Conservation (phyloP, 2,888 invertebrate species). For the Hipparchia sbordonii region DNA sequence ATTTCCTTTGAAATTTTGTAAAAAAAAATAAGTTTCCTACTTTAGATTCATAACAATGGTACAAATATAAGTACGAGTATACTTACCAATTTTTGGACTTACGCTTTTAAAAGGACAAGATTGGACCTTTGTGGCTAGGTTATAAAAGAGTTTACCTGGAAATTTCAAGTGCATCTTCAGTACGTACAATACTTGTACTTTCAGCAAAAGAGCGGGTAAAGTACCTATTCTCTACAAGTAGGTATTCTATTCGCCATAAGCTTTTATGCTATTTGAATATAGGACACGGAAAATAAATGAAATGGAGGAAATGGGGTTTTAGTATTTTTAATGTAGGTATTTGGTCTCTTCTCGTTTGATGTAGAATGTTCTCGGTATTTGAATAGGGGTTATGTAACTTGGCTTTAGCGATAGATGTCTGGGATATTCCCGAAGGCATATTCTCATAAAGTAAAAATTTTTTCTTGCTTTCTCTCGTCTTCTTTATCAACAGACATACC, state of each 20-base stretch:
- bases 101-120: neutral
- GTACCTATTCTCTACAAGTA: neutral
- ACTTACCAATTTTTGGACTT: neutral
- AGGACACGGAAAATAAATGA: neutral
- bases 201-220: neutral
- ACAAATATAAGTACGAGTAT: too few species aligned
- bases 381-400: neutral
- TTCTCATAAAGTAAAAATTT: too few species aligned
- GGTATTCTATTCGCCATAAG: slow-evolving; percentile 3
- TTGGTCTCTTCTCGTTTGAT: neutral
- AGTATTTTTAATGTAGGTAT: neutral
- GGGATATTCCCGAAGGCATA: too few species aligned
- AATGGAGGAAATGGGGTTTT: neutral
- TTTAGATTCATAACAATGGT: too few species aligned
- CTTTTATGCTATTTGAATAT: slow-evolving; percentile 12
- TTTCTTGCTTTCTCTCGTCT: too few species aligned
- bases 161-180: neutral
- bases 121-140: neutral
- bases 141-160: neutral
- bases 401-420: neutral
- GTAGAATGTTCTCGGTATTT: neutral
- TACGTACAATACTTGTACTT: neutral
- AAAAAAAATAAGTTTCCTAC: too few species aligned
- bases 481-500: too few species aligned
- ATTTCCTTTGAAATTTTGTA: neutral